Base-by-base conservation (phyloP, 2,888 invertebrate species). In the Oegoconia quadripuncta region DNA sequence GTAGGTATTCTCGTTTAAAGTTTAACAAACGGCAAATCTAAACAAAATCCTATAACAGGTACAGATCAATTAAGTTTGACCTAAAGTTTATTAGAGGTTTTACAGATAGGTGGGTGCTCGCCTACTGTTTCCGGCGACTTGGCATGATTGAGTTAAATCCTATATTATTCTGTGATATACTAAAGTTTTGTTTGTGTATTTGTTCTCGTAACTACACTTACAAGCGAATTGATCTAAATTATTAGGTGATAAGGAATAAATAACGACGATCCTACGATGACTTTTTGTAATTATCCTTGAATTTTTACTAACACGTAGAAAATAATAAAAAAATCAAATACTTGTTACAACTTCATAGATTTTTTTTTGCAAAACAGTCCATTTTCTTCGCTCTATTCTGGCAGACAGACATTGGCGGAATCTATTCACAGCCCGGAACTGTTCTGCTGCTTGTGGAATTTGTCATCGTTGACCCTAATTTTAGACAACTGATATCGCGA, bases 401-500 rank as follows among this genome's bases (percentile, higher is more conserved):
- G n/a, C n/a, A n/a, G n/a, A n/a, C n/a, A n/a, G n/a, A n/a, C n/a
- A n/a, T n/a, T n/a, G n/a, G n/a, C n/a, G n/a, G n/a, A 11, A 31
- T 32, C 8, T 9, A n/a, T 18, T 22, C 8, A 34, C n/a, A 17
- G 34, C 38, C 51, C 52, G 41, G 42, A 48, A 52, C 51, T 48
- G 52, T 61, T 54, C 54, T 57, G 59, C 64, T 54, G 58, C 71
- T 74, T 72, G 70, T 70, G 58, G 51, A 64, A 61, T 64, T 68
- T 72, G 73, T 76, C 73, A 78, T 74, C 78, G 77, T 79, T 81
- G 81, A 79, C 79, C 79, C 63, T 80, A 81, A 81, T 81, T 81
- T 80, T 61, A 70, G 59, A 55, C 57, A 59, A 13, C 30, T 14
- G 30, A 70, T 60, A 56, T 57, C 61, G 39, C 15, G 29, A 32